Base-by-base conservation (phyloP, 1,140 invertebrate species). In the Hyles vespertilio region DNA sequence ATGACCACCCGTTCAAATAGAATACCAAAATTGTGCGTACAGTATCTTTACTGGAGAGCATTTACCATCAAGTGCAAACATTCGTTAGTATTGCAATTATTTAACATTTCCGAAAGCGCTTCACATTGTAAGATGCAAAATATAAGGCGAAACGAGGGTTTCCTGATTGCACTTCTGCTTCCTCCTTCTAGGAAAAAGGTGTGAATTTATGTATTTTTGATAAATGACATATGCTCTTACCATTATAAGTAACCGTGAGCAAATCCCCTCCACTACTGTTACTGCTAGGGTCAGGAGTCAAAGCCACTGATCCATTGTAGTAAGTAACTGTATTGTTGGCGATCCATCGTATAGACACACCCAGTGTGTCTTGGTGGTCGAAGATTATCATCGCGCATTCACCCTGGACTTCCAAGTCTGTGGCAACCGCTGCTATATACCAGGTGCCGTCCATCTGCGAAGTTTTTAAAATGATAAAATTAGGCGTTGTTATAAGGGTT, bases 281-380 rank as follows among this genome's bases (percentile, higher is more conserved):
- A 47, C 65, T 80, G 33, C 77, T 77, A 5, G 79, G 81, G 40
- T 76, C 68, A 1, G 66, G 64, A 5, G 64, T 81, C 1, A 85
- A 62, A 7, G 72, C 70, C 0, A 85, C 82, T 1, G 84, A 83
- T 0, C 84, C 84, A 34, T 87, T 87, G 55, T 81, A 81, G 66
- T 69, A 85, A 32, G 63, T 72, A 2, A 72, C 72, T 1, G 81
- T 83, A 58, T 84, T 79, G 48, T 85, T 85, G 0, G 70, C 62
- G 11, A 83, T 68, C 79, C 79, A 87, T 33, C 76, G 78, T 40
- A 87, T 79, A 9, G 82, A 84, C 0, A 85, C 72, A 11, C 81
- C 78, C 3, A 79, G 82, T 3, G 77, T 81, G 55, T 86, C 82
- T 59, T 83, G 82, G 32, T 87, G 84, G 56, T 79, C 84, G 61